These are phyloP conservation scores for Anguilla anguilla DNA, from an alignment of 2,797 vertebrate species.

Conservation along the genomic window DNA sequence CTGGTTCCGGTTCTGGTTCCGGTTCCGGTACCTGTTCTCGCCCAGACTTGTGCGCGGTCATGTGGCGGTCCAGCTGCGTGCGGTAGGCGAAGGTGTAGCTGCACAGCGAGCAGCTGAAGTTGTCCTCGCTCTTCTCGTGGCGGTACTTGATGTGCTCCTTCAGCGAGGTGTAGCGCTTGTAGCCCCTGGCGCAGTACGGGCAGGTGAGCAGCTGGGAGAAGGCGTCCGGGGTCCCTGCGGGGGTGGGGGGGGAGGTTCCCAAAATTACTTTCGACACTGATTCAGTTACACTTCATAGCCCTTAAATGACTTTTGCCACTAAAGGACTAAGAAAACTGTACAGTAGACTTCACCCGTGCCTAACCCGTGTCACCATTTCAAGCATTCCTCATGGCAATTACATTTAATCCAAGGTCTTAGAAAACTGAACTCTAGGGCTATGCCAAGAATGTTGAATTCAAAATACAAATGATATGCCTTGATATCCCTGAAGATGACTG, in stretches of 20 bases:
- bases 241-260: slow-evolving; percentile 16
- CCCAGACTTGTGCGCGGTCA: slow-evolving; percentile 93
- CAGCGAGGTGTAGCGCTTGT: slow-evolving; percentile 97
- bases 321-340: too few relatives aligned
- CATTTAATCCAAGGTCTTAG: too few relatives aligned
- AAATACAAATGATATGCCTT: too few relatives aligned
- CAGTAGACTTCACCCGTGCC: too few relatives aligned
- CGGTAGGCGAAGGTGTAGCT: slow-evolving; percentile 95
- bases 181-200: slow-evolving; percentile 93
- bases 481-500: too few relatives aligned
- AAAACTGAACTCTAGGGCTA: too few relatives aligned
- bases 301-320: neutral
- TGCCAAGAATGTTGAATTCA: too few relatives aligned
- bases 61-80: slow-evolving; percentile 93
- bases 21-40: slow-evolving; percentile 83
- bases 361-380: too few relatives aligned
- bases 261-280: neutral
- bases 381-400: too few relatives aligned
- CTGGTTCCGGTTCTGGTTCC: too few relatives aligned
- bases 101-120: slow-evolving; percentile 94
- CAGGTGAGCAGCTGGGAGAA: slow-evolving; percentile 98
- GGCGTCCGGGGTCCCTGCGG: slow-evolving; percentile 87
- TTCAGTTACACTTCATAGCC: neutral
- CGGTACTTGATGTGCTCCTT: slow-evolving; percentile 99
- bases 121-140: slow-evolving; percentile 95